phyloP scores from a whole-genome alignment of 2,888 invertebrate genomes.

The Neuroscelio doddi region DNA sequence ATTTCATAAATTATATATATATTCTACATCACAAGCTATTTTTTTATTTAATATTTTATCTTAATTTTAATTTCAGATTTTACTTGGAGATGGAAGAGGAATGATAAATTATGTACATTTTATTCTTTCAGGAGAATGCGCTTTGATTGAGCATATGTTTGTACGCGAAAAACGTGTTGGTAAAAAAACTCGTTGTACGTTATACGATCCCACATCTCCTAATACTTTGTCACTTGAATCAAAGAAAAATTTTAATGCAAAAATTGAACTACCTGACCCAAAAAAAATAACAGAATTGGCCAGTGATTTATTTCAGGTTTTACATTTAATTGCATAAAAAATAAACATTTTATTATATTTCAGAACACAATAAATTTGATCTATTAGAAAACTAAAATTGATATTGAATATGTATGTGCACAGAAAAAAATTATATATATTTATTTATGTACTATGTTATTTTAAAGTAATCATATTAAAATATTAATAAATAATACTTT shows the following conservation, averaged over 20 bases:
- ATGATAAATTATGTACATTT: slow-evolving; percentile 74
- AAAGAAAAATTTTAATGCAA: not conserved
- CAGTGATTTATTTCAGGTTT: slow-evolving; percentile 4
- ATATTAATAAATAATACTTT: no score
- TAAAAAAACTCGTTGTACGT: slow-evolving; percentile 71
- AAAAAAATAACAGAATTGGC: not conserved
- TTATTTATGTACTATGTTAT: no score
- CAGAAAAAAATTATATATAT: no score
- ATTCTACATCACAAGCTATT: no score
- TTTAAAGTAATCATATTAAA: no score
- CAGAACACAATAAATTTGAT: no score
- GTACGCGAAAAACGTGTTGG: slow-evolving; percentile 68
- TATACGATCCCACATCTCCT: slow-evolving; percentile 70
- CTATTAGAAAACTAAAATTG: no score
- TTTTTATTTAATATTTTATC: slow-evolving; percentile 2
- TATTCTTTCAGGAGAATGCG: slow-evolving; percentile 76
- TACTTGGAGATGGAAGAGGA: slow-evolving; percentile 66
- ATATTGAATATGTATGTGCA: no score
- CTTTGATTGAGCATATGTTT: slow-evolving; percentile 76
- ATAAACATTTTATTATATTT: no score
- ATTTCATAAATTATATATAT: no score
- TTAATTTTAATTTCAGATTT: slow-evolving; percentile 51
- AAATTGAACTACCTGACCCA: not conserved
- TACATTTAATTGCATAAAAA: no score
- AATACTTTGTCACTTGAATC: not conserved